Base-by-base conservation (phyloP, 2,888 invertebrate species). In the Lordiphosa fenestrarum region DNA sequence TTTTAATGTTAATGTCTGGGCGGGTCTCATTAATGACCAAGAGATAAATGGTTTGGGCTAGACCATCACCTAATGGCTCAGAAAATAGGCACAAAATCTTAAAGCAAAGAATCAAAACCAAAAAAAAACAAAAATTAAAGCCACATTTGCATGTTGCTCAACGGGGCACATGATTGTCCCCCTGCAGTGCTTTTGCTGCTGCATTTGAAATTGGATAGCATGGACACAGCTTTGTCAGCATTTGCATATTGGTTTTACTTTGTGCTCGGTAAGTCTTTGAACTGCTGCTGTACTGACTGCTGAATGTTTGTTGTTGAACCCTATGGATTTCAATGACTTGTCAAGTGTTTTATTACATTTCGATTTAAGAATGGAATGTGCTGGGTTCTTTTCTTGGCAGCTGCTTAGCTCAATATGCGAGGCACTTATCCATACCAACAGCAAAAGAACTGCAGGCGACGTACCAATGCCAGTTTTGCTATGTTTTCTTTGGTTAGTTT, bases 1-100 rank as follows among this genome's bases (percentile, higher is more conserved):
- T 56, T 63, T 56, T 63, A 63, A 63, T 63, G 63, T 50, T 51
- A 63, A 63, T 63, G 49, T 38, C 25, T 25, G 38, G 25, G 23
- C 15, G 37, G 40, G 33, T 13, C 36, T 15, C 33, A 15, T 33
- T 44, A 44, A 44, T 44, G 44, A 44, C 44, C 44, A 33, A 44
- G 33, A 33, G 30, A 44, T 44, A 44, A 44, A 44, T 25, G 62
- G 41, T 2, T 30, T n/a, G 9, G 36, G 33, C 59, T 41, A 10
- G 25, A 36, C 19, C 37, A 5, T 5, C 23, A 23, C 25, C 6
- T 25, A 25, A 25, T 6, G 1, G 25, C 25, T 25, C n/a, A n/a
- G 25, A 25, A 21, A 4, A 23, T 0, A 23, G 23, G 23, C 23
- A 23, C 2, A 25, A 7, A 7, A 25, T 25, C 25, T 49, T 23